Base-by-base conservation (phyloP, 2,113 vertebrate genomes). In the Cettia cetti region DNA sequence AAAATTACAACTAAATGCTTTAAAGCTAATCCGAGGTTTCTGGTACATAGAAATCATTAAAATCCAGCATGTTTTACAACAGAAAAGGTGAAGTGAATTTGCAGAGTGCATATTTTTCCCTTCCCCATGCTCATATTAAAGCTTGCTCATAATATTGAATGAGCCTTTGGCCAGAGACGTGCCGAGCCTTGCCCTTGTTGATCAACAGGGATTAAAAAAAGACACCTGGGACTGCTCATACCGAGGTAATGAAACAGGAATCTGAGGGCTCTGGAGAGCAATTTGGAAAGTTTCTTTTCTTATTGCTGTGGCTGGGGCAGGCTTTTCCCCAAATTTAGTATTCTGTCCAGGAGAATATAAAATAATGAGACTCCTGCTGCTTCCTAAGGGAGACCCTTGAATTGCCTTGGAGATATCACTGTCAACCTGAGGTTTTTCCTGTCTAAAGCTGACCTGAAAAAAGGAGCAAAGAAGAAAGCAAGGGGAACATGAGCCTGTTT, bases 331-430 rank as follows among this genome's bases (percentile, higher is more conserved):
- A 92, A 33, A 90, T 93, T 93, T 95, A 78, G 86, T 89, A 86
- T 97, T 92, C 93, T 95, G 86, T 92, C 88, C 26, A 15, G 69
- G 65, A 95, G 88, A 90, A 94, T 84, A 90, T 89, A 95, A 94
- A 96, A 95, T 93, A 97, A 94, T 95, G 95, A 93, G 88, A 64
- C 71, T 94, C 65, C 79, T 78, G 64, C 82, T 59, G 76, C 69
- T 82, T 94, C 93, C 90, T 88, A 10, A 27, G 79, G 90, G 94
- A 88, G 40, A 37, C 26, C 47, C 64, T 53, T 76, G 61, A 93
- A 93, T 93, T 95, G 90, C 94, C 78, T 94, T 90, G 42, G 90
- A 90, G 90, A 92, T 63, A 71, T 77, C 76, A 71, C 60, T 88
- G 71, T 94, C 88, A 91, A 77, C 76, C 72, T 53, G 53, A 92